A percentile compares a stretch with the other conserved stretches of the same genome.
Evolutionary conservation across 1,140 invertebrate species (phyloP).

Genomic region (Phenacoccus solenopsis): DNA sequence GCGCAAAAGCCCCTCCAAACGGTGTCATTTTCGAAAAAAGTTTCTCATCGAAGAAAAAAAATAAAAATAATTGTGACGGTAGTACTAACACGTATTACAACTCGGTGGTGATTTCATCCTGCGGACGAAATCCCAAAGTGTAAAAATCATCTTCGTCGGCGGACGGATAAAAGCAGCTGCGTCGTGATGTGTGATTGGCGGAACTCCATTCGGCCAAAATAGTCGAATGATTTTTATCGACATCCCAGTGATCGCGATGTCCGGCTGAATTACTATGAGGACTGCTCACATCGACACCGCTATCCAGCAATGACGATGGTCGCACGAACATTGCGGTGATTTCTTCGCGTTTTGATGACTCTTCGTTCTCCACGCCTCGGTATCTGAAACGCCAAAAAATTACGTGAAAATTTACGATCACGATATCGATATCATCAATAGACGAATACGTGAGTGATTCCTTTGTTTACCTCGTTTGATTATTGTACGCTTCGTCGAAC

Average conservation of each 20-base stretch:
- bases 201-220: constrained; percentile 46
- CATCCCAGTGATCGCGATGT: constrained; percentile 22
- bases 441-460: not conserved
- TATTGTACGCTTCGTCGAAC: constrained; percentile 34
- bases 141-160: constrained; percentile 51
- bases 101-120: constrained; percentile 66
- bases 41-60: too few species aligned
- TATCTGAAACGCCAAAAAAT: not conserved
- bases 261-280: not conserved
- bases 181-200: constrained; percentile 38
- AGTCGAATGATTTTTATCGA: constrained; percentile 23
- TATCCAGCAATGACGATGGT: constrained; percentile 23
- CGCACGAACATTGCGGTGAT: constrained; percentile 18
- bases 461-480: constrained; percentile 20
- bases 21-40: too few species aligned
- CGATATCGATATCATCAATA: not conserved
- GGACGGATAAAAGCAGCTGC: constrained; percentile 29
- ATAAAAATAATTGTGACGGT: too few species aligned
- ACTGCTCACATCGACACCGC: constrained; percentile 23
- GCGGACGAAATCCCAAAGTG: constrained; percentile 55
- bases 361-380: constrained; percentile 22
- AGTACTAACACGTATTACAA: too few species aligned
- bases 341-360: constrained; percentile 16
- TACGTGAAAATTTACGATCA: too few species aligned
- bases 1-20: too few species aligned